A percentile compares a stretch with the other conserved stretches of the same genome.
Conservation (phyloP, 2,113 vertebrate species). For the Orientallactaga bullata region DNA sequence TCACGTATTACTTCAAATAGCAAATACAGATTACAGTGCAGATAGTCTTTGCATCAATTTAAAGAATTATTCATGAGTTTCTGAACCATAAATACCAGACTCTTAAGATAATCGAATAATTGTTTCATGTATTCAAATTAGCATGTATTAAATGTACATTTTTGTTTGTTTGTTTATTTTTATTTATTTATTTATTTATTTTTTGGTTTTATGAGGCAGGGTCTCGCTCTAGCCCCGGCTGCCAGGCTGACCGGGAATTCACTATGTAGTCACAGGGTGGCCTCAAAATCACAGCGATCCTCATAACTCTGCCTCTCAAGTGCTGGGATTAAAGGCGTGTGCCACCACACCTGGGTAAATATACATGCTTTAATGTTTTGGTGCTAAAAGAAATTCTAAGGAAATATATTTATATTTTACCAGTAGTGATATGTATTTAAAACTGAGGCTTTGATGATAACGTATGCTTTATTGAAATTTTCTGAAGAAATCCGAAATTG, state of each 20-base stretch:
- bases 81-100: slow-evolving; percentile 39
- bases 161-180: too few species aligned
- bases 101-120: slow-evolving; percentile 57
- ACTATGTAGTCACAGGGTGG: too few species aligned
- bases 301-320: too few species aligned
- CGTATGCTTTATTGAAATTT: background rate
- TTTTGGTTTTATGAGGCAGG: too few species aligned
- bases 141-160: background rate
- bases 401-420: slow-evolving; percentile 15
- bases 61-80: slow-evolving; percentile 46
- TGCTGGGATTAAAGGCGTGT: too few species aligned
- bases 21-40: slow-evolving; percentile 67
- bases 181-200: too few species aligned
- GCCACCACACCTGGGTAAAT: too few species aligned
- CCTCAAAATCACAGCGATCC: too few species aligned
- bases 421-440: slow-evolving; percentile 44
- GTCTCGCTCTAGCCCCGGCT: too few species aligned
- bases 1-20: slow-evolving; percentile 57
- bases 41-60: slow-evolving; percentile 47
- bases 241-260: too few species aligned
- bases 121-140: slow-evolving; percentile 54
- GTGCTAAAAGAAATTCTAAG: slow-evolving; percentile 14
- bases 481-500: background rate
- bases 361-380: slow-evolving; percentile 51
- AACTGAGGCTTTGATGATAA: background rate